Evolutionary conservation across 2,113 vertebrate species (phyloP).

Genomic region (Tetraodon nigroviridis): DNA sequence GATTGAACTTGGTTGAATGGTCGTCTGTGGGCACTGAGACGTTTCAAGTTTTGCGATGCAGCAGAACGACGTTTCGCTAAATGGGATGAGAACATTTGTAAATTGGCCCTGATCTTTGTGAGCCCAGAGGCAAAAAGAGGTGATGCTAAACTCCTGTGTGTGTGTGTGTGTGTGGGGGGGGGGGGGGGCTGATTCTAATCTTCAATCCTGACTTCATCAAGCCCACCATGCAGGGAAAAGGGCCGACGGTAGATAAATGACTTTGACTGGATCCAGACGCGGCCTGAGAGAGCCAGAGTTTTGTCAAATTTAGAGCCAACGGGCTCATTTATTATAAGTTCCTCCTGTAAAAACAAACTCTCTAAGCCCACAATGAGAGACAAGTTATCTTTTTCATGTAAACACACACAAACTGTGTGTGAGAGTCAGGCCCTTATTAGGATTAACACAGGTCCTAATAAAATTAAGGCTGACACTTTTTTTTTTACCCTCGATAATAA

Average conservation of each 20-base stretch:
- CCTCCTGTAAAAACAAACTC: conserved; percentile 25
- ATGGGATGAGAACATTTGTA: too few species aligned
- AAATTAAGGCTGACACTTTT: not conserved
- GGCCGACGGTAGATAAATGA: conserved; percentile 19
- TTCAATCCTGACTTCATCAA: conserved; percentile 10
- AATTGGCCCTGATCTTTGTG: conserved; percentile 12
- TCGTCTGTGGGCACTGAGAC: too few species aligned
- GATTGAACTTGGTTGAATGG: too few species aligned
- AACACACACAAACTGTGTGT: not conserved
- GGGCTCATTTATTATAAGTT: conserved; percentile 8
- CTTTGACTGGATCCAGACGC: conserved; percentile 31
- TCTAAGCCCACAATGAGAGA: conserved; percentile 1
- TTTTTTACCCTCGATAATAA: not conserved
- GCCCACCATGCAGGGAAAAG: not conserved
- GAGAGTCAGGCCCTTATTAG: conserved; percentile 1
- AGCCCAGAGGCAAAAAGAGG: not conserved
- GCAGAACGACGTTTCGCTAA: too few species aligned
- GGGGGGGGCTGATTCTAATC: conserved; percentile 6
- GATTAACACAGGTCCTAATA: not conserved
- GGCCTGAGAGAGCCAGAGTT: not conserved
- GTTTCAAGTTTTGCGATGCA: too few species aligned
- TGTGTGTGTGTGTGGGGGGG: not conserved
- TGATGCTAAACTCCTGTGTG: not conserved
- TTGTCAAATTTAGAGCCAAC: conserved; percentile 17
- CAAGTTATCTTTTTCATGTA: conserved; percentile 9